Conservation (phyloP, 2,797 vertebrate genomes). For the Parotocinclus haroldoi region DNA sequence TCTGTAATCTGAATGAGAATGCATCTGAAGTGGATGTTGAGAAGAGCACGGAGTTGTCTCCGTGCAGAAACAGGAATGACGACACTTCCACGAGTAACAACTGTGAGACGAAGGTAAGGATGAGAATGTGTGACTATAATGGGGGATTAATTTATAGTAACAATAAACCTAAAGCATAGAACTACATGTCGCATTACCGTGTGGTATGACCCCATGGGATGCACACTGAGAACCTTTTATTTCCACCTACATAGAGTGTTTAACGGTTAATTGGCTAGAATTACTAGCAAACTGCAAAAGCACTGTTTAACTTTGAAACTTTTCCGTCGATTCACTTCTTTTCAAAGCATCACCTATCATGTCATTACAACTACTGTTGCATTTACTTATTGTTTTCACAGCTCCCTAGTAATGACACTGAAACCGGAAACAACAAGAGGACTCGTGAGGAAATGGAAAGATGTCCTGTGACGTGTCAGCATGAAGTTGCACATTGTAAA, state of each 20-base stretch:
- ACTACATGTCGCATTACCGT: too few species aligned
- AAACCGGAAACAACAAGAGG: constrained; percentile 52
- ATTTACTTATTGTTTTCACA: constrained; percentile 31
- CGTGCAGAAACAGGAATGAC: constrained; percentile 32
- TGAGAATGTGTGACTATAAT: constrained; percentile 35
- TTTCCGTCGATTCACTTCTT: too few species aligned
- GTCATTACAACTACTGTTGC: too few species aligned
- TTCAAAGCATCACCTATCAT: too few species aligned
- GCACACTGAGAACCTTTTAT: too few species aligned
- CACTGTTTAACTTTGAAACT: too few species aligned
- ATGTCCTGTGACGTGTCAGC: constrained; percentile 6
- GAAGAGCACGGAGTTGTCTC: constrained; percentile 18
- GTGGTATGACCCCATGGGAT: too few species aligned
- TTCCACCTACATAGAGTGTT: too few species aligned
- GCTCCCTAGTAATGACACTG: constrained; percentile 43
- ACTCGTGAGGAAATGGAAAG: constrained; percentile 54
- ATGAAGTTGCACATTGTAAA: constrained; percentile 61
- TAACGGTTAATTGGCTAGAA: too few species aligned
- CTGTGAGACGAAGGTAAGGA: constrained; percentile 43
- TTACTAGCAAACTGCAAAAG: too few species aligned
- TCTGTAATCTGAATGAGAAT: constrained; percentile 45
- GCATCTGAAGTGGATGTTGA: constrained; percentile 37
- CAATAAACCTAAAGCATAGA: too few species aligned
- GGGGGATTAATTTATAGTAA: too few species aligned
- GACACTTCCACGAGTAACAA: constrained; percentile 44